A percentile compares a stretch with the other conserved stretches of the same genome.
Evolutionary conservation across 1,140 invertebrate genomes (phyloP).

Genomic region (Whitmania pigra): DNA sequence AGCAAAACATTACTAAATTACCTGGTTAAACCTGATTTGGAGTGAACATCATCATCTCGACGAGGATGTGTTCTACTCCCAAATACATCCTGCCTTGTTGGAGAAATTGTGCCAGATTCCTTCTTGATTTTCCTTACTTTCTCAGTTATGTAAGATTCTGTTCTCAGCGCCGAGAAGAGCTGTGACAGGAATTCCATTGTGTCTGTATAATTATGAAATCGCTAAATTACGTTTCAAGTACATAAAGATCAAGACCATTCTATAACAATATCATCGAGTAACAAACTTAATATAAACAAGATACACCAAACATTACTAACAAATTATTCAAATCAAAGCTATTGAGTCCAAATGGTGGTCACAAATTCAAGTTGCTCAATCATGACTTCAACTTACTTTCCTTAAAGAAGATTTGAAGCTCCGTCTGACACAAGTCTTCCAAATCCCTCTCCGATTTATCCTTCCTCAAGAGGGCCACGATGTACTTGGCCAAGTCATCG

Average conservation of each 20-base stretch:
- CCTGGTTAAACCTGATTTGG: no score
- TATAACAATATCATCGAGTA: no score
- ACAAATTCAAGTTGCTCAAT: background rate
- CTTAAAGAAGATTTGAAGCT: slow-evolving; percentile 88
- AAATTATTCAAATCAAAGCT: background rate
- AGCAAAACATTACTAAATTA: no score
- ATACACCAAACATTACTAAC: no score
- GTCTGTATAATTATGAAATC: background rate
- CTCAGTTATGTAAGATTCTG: slow-evolving; percentile 4
- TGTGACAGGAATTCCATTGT: background rate
- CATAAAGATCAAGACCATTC: no score
- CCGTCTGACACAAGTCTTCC: slow-evolving; percentile 71
- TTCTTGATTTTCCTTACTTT: background rate
- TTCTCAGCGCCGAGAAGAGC: background rate
- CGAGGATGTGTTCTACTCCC: no score
- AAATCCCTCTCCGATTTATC: slow-evolving; percentile 79
- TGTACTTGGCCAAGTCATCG: slow-evolving; percentile 83
- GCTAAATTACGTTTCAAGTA: no score
- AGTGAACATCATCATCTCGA: no score
- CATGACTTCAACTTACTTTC: slow-evolving; percentile 49
- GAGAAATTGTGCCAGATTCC: no score
- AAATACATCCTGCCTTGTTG: no score
- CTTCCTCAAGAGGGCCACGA: slow-evolving; percentile 85
- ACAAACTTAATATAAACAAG: no score
- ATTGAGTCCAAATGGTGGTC: background rate